Conservation (phyloP, 1,140 invertebrate genomes). For the Calycopis cecrops region DNA sequence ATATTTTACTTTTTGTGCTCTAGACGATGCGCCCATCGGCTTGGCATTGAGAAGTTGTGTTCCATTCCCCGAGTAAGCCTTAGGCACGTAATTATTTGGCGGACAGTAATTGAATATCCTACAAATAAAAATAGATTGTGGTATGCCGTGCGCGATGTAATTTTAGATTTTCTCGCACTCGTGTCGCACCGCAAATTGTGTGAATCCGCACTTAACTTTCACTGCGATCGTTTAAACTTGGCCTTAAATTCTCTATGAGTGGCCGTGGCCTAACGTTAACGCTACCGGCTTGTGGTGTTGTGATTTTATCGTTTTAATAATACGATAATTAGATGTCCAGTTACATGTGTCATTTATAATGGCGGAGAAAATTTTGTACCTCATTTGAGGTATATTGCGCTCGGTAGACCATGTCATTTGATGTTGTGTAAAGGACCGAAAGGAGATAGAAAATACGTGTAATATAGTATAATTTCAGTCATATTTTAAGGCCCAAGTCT, state of each 20-base stretch:
- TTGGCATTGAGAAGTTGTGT: too few species aligned
- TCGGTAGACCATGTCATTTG: too few species aligned
- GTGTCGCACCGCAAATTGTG: slow-evolving; percentile 60
- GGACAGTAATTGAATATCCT: slow-evolving; percentile 61
- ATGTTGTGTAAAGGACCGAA: too few species aligned
- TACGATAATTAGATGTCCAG: neutral
- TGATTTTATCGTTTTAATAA: neutral
- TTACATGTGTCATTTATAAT: neutral
- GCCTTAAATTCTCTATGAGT: slow-evolving; percentile 64
- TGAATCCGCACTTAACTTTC: slow-evolving; percentile 70
- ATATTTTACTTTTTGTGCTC: too few species aligned
- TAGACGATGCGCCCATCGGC: too few species aligned
- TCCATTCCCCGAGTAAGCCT: slow-evolving; percentile 19
- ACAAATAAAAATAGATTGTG: slow-evolving; percentile 59
- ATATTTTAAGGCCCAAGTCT: too few species aligned
- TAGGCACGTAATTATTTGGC: slow-evolving; percentile 50
- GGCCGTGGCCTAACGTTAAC: slow-evolving; percentile 56
- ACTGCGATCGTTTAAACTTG: slow-evolving; percentile 46
- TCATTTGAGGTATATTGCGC: too few species aligned
- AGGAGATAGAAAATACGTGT: too few species aligned
- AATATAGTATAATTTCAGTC: too few species aligned
- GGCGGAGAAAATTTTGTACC: neutral
- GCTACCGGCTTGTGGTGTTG: neutral
- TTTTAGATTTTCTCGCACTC: slow-evolving; percentile 65
- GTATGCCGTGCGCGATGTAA: slow-evolving; percentile 57